Base-by-base conservation (phyloP, 2,888 invertebrate species). In the Zygogramma bicolorata region DNA sequence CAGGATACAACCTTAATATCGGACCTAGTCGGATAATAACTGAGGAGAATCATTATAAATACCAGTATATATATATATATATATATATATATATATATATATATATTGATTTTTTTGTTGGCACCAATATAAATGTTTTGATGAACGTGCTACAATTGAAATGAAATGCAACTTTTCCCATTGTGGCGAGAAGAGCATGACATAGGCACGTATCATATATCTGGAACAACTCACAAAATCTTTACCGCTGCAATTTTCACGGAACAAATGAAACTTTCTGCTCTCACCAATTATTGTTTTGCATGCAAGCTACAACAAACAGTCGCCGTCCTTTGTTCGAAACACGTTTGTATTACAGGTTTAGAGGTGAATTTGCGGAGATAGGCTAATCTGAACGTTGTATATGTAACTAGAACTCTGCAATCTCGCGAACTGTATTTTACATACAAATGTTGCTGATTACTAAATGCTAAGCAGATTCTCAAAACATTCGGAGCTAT, bases 361-460 rank as follows among this genome's bases (percentile, higher is more conserved):
- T 70, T 65, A 65, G 58, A 70, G 62, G 63, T 61, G 53, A 18
- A 57, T 61, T 65, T 63, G 58, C 58, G 58, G 66, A 70, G 70
- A 66, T 70, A 67, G 22, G 67, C 65, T 70, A 73, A 73, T 73
- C 70, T 73, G 53, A 38, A 29, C 70, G 71, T 73, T 74, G 71
- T 77, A 34, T 60, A 31, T 61, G 42, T 67, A 59, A 75, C 67
- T 71, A 60, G 73, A 79, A 79, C 65, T 80, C 77, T 61, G 75
- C 73, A 78, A 79, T 78, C 78, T 73, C 76, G 70, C 67, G 74
- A 76, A 78, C 70, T 78, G 69, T 73, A 77, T 79, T 80, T 79
- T 77, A 79, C 80, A 80, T 79, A 79, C 76, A 79, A 80, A 80
- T 80, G 77, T 76, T 69, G 75, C 75, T 77, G 78, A 80, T 79